Evolutionary conservation across 2,888 invertebrate species (phyloP), one percentile per base, ranked within the genome.

Genomic region (Asteroscopus sphinx): DNA sequence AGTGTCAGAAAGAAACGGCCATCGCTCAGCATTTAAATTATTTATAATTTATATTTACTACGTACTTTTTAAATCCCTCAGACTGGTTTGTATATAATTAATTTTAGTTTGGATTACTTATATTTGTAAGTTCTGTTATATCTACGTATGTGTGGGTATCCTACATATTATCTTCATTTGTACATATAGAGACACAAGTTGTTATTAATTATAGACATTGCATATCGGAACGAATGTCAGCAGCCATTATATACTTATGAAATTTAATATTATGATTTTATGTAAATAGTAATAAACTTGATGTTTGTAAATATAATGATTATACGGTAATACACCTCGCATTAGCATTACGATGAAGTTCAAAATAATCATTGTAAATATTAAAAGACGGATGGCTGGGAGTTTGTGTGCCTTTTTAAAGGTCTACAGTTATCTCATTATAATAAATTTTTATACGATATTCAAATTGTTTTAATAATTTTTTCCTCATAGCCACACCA

Each of bases 1-100:
- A 96, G 96, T 68, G 96, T 97, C 76, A 92, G 97, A 72, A 97
- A 97, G 93, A 97, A 97, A 92, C 94, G 97, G 78, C 97, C 97
- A 21, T 97, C 97, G 35, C 94, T 97, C 73, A 97, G 96, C 88
- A 97, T 97, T 95, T 97, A 95, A 95, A 57, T 54, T 62, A 69
- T 69, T 66, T 61, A 70, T 47, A 73, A 77, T 72, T 72, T 65
- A 73, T 75, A 78, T 41, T 71, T 74, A 70, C 76, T 70, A 58
- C 58, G 62, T 82, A 82, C 42, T 59, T 73, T 73, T 71, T 75
- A 76, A 79, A 82, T 79, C 72, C 77, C 79, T 86, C 87, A 87
- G 92, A 92, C 92, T 92, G 92, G 80, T 83, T 86, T 80, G 80
- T 86, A 83, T 73, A 76, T 81, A 82, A 69, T 76, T 76, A 74